These are phyloP conservation scores for Trachelipus rathkii DNA, from an alignment of 1,140 invertebrate species.

Conservation along the genomic window DNA sequence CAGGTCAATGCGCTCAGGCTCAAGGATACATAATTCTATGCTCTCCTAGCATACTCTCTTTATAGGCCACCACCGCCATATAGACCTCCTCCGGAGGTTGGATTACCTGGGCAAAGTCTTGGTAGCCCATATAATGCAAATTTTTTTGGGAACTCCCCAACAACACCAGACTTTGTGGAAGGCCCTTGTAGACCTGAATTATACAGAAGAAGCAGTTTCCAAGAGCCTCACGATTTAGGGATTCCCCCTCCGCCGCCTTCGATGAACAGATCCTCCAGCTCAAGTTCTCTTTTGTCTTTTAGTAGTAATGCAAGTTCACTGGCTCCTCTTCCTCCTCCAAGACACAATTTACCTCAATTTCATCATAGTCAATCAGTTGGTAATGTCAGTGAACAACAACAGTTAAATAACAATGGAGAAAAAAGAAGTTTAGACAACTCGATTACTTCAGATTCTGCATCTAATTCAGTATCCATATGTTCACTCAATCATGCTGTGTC, in stretches of 20 bases:
- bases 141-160: not conserved
- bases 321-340: slow-evolving; percentile 46
- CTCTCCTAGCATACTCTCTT: slow-evolving; percentile 27
- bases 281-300: not conserved
- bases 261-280: not conserved
- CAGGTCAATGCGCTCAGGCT: slow-evolving; percentile 27
- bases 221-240: slow-evolving; percentile 1
- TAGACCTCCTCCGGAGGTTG: slow-evolving; percentile 33
- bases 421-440: slow-evolving; percentile 7
- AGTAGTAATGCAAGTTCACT: not conserved
- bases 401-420: slow-evolving; percentile 17
- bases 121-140: not conserved
- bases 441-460: slow-evolving; percentile 34
- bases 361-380: slow-evolving; percentile 38
- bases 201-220: not conserved
- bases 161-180: not conserved
- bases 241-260: not conserved
- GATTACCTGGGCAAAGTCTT: not conserved
- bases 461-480: not conserved
- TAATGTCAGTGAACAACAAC: slow-evolving; percentile 30
- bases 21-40: no score
- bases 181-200: not conserved
- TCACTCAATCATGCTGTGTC: slow-evolving; percentile 26
- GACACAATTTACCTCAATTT: slow-evolving; percentile 46
- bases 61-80: slow-evolving; percentile 42